Base-by-base conservation (phyloP, 2,113 vertebrate species). In the Oplegnathus fasciatus region DNA sequence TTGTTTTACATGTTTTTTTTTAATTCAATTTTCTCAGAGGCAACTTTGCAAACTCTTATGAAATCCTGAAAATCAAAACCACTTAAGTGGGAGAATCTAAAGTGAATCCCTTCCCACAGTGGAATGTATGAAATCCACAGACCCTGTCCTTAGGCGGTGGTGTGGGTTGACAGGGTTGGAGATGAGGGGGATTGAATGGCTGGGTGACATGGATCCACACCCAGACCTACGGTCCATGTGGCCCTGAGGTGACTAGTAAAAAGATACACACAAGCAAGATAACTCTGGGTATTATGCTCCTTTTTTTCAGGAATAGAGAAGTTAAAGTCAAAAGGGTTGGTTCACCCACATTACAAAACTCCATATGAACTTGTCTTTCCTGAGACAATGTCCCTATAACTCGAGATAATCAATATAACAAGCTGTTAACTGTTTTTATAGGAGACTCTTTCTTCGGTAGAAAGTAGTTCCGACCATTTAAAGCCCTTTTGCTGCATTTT, bases 241-340 rank as follows among this genome's bases (percentile, higher is more conserved):
- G 84, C 88, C 86, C 83, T 52, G 78, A 83, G 89, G 89, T 87
- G 87, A 83, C 62, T 73, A 14, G 84, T 86, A 83, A 87, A 86
- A 84, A 11, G 65, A 69, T 86, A 86, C 50, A 15, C 61, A 20
- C 71, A 80, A 15, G n/a, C 24, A 60, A 58, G 62, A 68, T 72
- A 73, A 80, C 34, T 72, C 40, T n/a, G 26, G 8, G 18, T 52
- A 37, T 78, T 7, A 48, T 61, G 2, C 2, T 70, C 1, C 13
- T 9, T 10, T 67, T 72, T 76, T 81, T 11, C 46, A 50, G 40
- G 5, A 18, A 32, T 1, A 30, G n/a, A 24, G 9, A 34, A 64
- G 26, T 73, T 65, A 34, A 4, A 24, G 44, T 65, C 37, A 24
- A 77, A 71, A 24, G 30, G n/a, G 40, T 58, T 5, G 9, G 48